Percentiles rank a stretch among this genome's conserved stretches.
These are phyloP conservation scores for Gari tellinella DNA, from an alignment of 2,888 invertebrate genomes.

Conservation along the genomic window DNA sequence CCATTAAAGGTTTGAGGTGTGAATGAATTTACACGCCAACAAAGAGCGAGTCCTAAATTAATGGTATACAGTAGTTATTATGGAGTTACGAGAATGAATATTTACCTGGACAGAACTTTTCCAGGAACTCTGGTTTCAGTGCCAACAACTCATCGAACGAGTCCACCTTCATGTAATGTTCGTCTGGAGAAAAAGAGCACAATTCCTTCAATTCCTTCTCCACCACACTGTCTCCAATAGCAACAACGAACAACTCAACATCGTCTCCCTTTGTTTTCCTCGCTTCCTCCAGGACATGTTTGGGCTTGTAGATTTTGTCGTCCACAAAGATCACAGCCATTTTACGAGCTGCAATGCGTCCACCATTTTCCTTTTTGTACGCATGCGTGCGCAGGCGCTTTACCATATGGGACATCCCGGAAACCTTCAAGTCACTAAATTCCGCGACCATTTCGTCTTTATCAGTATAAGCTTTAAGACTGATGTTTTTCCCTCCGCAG, in stretches of 20 bases:
- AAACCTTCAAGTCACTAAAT: conserved; percentile 32
- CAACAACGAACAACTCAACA: conserved; percentile 61
- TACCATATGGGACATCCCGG: conserved; percentile 56
- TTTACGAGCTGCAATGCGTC: conserved; percentile 56
- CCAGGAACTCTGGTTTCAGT: conserved; percentile 42
- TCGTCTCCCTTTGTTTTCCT: conserved; percentile 45
- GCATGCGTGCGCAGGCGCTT: conserved; percentile 58
- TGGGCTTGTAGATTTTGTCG: conserved; percentile 56
- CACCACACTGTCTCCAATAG: conserved; percentile 55
- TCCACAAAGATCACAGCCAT: conserved; percentile 76
- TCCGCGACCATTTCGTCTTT: conserved; percentile 43
- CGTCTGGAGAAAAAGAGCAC: conserved; percentile 36
- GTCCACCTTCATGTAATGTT: conserved; percentile 48
- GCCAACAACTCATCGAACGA: conserved; percentile 42
- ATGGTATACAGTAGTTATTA: no score
- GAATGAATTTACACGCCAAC: no score
- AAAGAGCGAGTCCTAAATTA: no score
- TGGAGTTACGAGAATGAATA: no score
- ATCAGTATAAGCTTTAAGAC: conserved; percentile 48
- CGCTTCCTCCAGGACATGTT: conserved; percentile 50
- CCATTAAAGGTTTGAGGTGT: no score
- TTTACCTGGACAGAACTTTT: conserved; percentile 53
- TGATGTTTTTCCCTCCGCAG: conserved; percentile 68
- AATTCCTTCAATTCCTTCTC: conserved; percentile 46
- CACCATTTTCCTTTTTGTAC: conserved; percentile 57